Conservation (phyloP, 2,888 invertebrate species). For the Hirudinaria manillensis region DNA sequence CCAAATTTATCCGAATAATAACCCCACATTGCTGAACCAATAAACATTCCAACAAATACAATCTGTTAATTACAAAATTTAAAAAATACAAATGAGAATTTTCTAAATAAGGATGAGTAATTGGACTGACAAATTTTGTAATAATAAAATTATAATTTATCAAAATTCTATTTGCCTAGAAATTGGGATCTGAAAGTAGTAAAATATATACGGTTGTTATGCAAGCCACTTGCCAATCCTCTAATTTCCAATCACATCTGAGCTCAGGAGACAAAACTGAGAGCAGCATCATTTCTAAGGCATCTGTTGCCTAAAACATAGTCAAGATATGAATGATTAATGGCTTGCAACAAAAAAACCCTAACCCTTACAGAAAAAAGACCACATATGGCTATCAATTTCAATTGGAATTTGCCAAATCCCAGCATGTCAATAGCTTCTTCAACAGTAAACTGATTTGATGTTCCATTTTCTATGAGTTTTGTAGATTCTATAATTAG, state of each 20-base stretch:
- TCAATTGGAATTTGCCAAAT: slow-evolving; percentile 41
- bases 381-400: slow-evolving; percentile 39
- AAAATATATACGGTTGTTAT: slow-evolving; percentile 49
- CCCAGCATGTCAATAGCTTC: slow-evolving; percentile 42
- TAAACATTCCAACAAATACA: slow-evolving; percentile 52
- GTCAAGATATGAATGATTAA: neutral
- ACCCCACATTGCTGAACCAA: slow-evolving; percentile 51
- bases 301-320: slow-evolving; percentile 49
- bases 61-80: slow-evolving; percentile 43
- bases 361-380: slow-evolving; percentile 40
- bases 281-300: slow-evolving; percentile 53
- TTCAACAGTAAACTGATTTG: slow-evolving; percentile 40
- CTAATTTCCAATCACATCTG: slow-evolving; percentile 50
- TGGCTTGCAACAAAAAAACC: neutral
- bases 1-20: slow-evolving; percentile 49
- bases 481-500: slow-evolving; percentile 21
- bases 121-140: neutral
- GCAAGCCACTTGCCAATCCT: slow-evolving; percentile 49
- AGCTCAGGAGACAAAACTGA: slow-evolving; percentile 52
- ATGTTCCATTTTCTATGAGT: slow-evolving; percentile 19
- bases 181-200: neutral
- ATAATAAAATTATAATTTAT: neutral
- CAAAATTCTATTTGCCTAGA: neutral
- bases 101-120: neutral
- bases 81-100: slow-evolving; percentile 18